A percentile compares a stretch with the other conserved stretches of the same genome.
Conservation (phyloP, 2,888 invertebrate genomes). For the Didymodactylos carnosus region DNA sequence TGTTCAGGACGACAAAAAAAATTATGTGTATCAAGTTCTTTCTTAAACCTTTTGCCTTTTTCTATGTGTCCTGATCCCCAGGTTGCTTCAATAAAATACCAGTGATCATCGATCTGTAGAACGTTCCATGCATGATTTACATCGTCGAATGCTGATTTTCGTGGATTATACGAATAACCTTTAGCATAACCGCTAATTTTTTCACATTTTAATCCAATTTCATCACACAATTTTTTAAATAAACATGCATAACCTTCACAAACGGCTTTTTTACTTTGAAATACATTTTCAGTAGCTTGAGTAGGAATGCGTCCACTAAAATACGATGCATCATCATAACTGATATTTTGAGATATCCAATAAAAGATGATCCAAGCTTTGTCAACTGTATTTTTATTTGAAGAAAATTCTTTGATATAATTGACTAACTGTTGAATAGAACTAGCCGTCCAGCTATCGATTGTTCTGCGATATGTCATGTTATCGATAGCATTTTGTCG, state of each 20-base stretch:
- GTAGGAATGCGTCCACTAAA: background rate
- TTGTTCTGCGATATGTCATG: background rate
- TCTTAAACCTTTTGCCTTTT: background rate
- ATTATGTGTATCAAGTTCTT: background rate
- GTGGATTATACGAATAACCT: background rate
- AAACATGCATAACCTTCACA: constrained; percentile 4
- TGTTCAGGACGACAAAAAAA: constrained; percentile 1
- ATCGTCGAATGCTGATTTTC: background rate
- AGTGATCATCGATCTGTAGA: constrained; percentile 1
- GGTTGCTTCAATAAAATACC: constrained; percentile 4
- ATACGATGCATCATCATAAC: background rate
- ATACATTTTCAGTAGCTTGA: background rate
- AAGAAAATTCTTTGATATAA: background rate
- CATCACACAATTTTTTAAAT: background rate
- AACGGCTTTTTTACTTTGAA: background rate
- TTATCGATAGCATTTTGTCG: background rate
- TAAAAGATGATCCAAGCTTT: background rate
- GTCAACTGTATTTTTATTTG: background rate
- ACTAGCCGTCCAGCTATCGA: background rate
- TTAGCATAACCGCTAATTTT: constrained; percentile 2
- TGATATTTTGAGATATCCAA: constrained; percentile 2
- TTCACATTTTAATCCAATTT: background rate
- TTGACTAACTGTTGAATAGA: background rate
- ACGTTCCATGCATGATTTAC: constrained; percentile 12
- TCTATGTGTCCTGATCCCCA: constrained; percentile 4